Percentiles rank a stretch among this genome's conserved stretches.
Evolutionary conservation across 2,797 vertebrate genomes (phyloP).

Genomic region (Phrynocephalus vlangalii): DNA sequence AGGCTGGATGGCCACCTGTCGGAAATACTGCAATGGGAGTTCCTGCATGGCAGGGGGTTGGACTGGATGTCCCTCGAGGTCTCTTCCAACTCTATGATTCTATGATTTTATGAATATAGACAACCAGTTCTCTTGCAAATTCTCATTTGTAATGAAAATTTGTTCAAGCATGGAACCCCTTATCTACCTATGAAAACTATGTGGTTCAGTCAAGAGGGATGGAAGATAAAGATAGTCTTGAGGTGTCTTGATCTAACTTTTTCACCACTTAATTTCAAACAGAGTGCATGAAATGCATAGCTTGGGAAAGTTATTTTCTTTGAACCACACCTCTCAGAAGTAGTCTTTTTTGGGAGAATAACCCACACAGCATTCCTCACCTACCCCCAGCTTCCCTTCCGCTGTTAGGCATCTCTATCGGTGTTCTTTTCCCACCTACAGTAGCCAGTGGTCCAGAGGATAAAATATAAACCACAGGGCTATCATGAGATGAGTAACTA

Average conservation of each 20-base stretch:
- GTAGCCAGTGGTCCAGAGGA: neutral
- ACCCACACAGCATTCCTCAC: neutral
- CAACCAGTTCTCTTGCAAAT: neutral
- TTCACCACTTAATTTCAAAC: neutral
- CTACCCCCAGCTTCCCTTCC: neutral
- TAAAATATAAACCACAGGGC: no score
- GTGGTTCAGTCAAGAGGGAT: neutral
- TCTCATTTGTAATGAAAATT: neutral
- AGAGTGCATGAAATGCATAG: no score
- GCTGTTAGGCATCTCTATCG: neutral
- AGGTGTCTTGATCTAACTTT: conserved; percentile 10
- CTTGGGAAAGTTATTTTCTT: no score
- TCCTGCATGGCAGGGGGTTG: no score
- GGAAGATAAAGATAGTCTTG: neutral
- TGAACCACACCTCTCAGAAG: no score
- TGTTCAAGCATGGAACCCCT: neutral
- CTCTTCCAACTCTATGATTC: no score
- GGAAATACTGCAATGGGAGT: no score
- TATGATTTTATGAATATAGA: neutral
- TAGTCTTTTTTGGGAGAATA: no score
- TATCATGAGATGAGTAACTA: neutral
- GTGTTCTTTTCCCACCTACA: neutral
- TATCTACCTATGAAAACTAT: conserved; percentile 6
- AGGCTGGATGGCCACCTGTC: no score
- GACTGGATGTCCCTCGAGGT: no score